Percentiles rank a stretch among this genome's conserved stretches.
These are phyloP conservation scores for Micropoecilia bifurca DNA, from an alignment of 2,797 vertebrate genomes.

Conservation along the genomic window DNA sequence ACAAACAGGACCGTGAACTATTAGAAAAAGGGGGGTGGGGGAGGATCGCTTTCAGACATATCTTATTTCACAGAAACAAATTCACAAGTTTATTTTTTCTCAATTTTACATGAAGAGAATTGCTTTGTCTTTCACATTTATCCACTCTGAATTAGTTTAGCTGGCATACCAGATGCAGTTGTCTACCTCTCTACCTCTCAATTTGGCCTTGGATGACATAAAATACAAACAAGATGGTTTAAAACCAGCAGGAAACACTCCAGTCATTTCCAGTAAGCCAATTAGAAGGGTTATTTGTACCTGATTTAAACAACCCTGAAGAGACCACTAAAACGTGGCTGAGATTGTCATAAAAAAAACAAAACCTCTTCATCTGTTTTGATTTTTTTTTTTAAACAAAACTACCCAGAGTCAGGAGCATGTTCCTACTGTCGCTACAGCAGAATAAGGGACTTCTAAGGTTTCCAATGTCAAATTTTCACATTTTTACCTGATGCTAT, in stretches of 20 bases:
- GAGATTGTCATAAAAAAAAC: slow-evolving; percentile 13
- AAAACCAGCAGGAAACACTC: slow-evolving; percentile 29
- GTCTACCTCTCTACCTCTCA: slow-evolving; percentile 2
- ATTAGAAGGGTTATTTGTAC: slow-evolving; percentile 18
- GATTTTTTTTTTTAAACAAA: slow-evolving; percentile 25
- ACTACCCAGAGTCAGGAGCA: slow-evolving; percentile 34
- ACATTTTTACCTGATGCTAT: slow-evolving; percentile 28
- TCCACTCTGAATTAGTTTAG: not conserved
- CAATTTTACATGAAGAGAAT: not conserved
- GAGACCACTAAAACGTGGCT: slow-evolving; percentile 44
- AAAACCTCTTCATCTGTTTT: slow-evolving; percentile 51
- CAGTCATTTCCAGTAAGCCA: slow-evolving; percentile 30
- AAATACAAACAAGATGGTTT: slow-evolving; percentile 33
- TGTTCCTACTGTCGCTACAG: not conserved
- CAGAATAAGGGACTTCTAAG: slow-evolving; percentile 38
- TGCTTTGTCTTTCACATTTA: slow-evolving; percentile 5
- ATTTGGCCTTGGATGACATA: slow-evolving; percentile 9
- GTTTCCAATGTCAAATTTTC: slow-evolving; percentile 53
- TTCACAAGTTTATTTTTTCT: slow-evolving; percentile 13
- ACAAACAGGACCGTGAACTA: not conserved
- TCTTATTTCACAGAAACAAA: slow-evolving; percentile 14
- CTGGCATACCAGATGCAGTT: slow-evolving; percentile 33
- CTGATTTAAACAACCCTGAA: slow-evolving; percentile 29
- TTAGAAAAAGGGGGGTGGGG: not conserved
- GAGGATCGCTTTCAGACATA: not conserved